Evolutionary conservation across 2,888 invertebrate genomes (phyloP).

Genomic region (Chaitophorus viminalis): DNA sequence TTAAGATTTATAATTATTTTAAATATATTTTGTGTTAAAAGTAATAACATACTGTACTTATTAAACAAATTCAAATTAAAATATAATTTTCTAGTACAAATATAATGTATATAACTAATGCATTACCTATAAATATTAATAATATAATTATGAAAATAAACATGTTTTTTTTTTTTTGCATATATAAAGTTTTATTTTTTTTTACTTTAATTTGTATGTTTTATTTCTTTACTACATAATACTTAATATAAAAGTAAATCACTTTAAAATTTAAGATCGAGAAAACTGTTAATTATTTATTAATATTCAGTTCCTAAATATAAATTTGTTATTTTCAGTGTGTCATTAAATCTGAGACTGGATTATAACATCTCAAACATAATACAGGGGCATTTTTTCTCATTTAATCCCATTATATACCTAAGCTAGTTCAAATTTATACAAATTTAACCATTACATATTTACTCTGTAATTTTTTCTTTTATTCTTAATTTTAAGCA

Average conservation of each 20-base stretch:
- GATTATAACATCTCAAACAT: conserved; percentile 55
- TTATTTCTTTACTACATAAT: not conserved
- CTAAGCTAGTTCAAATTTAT: conserved; percentile 45
- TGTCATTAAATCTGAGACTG: conserved; percentile 52
- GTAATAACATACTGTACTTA: no score
- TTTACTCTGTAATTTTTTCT: conserved; percentile 56
- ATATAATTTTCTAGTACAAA: no score
- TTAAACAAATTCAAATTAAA: no score
- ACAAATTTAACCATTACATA: conserved; percentile 34
- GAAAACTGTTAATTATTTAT: not conserved
- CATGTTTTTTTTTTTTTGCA: not conserved
- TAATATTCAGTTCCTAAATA: conserved; percentile 21
- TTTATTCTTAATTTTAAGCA: conserved; percentile 44
- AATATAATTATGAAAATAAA: not conserved
- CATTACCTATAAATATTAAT: not conserved
- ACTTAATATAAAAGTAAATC: not conserved
- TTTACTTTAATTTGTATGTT: not conserved
- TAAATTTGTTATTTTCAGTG: conserved; percentile 58
- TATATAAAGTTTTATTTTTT: not conserved
- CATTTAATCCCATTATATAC: conserved; percentile 18
- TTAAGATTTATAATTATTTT: no score
- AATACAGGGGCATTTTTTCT: conserved; percentile 40
- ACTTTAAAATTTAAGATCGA: conserved; percentile 20
- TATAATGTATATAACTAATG: no score
- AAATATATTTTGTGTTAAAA: no score